Percentiles rank a stretch among this genome's conserved stretches.
These are phyloP conservation scores for Epiblema foenella DNA, from an alignment of 2,888 invertebrate genomes.

Conservation along the genomic window DNA sequence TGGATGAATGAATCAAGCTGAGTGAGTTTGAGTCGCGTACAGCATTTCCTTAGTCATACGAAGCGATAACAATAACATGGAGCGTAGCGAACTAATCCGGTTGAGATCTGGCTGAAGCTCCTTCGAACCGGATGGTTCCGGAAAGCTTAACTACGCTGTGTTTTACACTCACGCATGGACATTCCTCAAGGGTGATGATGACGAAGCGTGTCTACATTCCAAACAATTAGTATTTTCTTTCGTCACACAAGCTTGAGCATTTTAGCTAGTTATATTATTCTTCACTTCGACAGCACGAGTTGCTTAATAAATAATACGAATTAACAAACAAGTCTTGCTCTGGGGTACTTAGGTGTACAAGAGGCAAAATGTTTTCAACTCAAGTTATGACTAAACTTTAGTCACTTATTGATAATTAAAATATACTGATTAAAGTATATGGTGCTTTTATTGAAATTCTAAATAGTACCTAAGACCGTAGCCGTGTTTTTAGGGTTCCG, in stretches of 20 bases:
- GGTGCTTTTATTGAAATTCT: no score
- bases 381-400: no score
- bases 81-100: slow-evolving; percentile 67
- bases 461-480: no score
- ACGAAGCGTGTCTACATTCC: slow-evolving; percentile 65
- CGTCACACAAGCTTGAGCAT: slow-evolving; percentile 21
- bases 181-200: slow-evolving; percentile 36
- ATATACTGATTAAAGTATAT: no score
- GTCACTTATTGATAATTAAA: no score
- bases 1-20: slow-evolving; percentile 13
- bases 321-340: background rate
- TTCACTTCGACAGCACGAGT: slow-evolving; percentile 13
- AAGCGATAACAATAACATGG: slow-evolving; percentile 56
- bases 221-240: slow-evolving; percentile 62
- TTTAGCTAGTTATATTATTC: slow-evolving; percentile 19
- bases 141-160: slow-evolving; percentile 49
- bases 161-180: slow-evolving; percentile 27
- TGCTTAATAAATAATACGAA: slow-evolving; percentile 6
- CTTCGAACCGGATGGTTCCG: slow-evolving; percentile 70
- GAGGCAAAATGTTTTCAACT: no score
- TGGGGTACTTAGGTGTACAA: no score
- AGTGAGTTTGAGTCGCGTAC: slow-evolving; percentile 14
- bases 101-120: slow-evolving; percentile 62
- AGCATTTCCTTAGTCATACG: slow-evolving; percentile 40
- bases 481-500: no score